Evolutionary conservation across 2,797 vertebrate species (phyloP).

Genomic region (Acropternis orthonyx): DNA sequence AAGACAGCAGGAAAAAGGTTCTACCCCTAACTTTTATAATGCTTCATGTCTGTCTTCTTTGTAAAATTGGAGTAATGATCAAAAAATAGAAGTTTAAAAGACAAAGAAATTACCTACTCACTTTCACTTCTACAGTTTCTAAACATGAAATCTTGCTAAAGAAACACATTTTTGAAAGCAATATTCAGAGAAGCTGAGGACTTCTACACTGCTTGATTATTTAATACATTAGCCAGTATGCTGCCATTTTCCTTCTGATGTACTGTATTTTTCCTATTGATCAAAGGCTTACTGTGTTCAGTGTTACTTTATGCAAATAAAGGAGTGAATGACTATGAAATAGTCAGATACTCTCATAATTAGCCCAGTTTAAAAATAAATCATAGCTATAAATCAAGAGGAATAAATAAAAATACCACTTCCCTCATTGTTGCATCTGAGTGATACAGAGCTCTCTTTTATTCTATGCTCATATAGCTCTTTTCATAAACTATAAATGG

Average conservation of each 20-base stretch:
- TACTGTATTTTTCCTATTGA: neutral
- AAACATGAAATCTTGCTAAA: neutral
- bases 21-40: neutral
- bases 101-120: neutral
- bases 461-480: neutral
- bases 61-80: neutral
- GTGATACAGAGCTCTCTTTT: neutral
- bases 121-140: neutral
- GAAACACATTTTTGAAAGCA: neutral
- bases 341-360: neutral
- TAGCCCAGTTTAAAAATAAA: neutral
- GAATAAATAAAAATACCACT: neutral
- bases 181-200: neutral
- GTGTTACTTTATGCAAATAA: neutral
- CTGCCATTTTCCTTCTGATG: neutral
- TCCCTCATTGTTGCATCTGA: neutral
- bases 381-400: neutral
- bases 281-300: neutral
- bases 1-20: neutral
- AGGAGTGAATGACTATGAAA: neutral
- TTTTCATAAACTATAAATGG: neutral
- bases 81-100: neutral
- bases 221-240: neutral
- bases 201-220: neutral
- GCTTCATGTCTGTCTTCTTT: neutral